A percentile compares a stretch with the other conserved stretches of the same genome.
These are phyloP conservation scores for Chondrilla cf. caribensis DNA, from an alignment of 37 sponge, comb jelly and placozoan genomes.

Conservation along the genomic window DNA sequence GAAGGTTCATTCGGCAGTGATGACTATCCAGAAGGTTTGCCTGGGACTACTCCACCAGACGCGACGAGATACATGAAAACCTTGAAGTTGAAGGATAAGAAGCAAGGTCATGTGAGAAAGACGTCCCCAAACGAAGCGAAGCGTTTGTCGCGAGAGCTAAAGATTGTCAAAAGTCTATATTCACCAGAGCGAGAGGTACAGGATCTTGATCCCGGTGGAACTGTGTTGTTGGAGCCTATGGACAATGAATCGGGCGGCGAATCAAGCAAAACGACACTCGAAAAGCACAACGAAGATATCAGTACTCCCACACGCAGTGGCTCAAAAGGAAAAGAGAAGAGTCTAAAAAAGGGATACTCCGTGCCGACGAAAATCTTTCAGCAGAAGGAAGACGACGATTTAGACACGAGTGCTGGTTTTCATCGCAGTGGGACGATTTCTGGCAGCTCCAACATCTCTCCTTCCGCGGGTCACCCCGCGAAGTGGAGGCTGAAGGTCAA, in stretches of 20 bases:
- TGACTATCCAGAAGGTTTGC: constrained; percentile 19
- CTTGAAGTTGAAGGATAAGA: background rate
- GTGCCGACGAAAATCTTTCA: too few relatives aligned
- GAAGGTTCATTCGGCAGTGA: background rate
- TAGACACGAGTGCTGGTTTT: too few relatives aligned
- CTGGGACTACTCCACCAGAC: constrained; percentile 21
- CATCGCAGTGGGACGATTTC: too few relatives aligned
- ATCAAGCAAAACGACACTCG: too few relatives aligned
- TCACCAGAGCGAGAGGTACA: background rate
- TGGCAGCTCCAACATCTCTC: too few relatives aligned
- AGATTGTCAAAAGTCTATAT: background rate
- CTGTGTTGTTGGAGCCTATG: too few relatives aligned
- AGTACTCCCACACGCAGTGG: background rate
- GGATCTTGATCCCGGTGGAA: too few relatives aligned
- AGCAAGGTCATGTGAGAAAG: background rate
- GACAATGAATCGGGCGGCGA: background rate
- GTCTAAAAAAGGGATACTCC: background rate
- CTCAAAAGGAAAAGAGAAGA: constrained; percentile 5
- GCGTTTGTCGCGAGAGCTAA: background rate
- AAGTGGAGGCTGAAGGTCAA: too few relatives aligned
- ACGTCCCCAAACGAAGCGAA: constrained; percentile 9
- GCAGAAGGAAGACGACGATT: too few relatives aligned
- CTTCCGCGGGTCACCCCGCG: too few relatives aligned
- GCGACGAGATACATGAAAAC: background rate
- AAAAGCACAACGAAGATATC: too few relatives aligned